Conservation (phyloP, 1,140 invertebrate species). For the Atopsyche davidsoni region DNA sequence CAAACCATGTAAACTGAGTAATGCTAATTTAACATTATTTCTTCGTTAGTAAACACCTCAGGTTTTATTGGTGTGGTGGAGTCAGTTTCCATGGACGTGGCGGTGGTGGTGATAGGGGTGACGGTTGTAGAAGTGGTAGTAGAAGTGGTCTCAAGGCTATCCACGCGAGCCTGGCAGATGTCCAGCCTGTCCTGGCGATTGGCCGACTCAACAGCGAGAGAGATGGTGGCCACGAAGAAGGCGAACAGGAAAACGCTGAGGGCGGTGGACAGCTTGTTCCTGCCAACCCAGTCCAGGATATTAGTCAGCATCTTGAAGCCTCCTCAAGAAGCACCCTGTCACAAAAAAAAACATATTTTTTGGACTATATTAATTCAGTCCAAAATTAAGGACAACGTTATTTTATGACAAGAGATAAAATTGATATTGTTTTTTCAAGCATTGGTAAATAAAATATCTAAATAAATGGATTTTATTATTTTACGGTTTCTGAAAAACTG, state of each 20-base stretch:
- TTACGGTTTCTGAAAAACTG: too few species aligned
- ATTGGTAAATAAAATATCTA: too few species aligned
- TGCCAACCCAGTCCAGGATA: slow-evolving; percentile 31
- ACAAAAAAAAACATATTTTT: too few species aligned
- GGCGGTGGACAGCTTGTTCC: slow-evolving; percentile 35
- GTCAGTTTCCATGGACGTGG: slow-evolving; percentile 1
- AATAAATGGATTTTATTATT: too few species aligned
- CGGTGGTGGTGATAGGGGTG: background rate
- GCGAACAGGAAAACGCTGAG: slow-evolving; percentile 33
- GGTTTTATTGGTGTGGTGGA: too few species aligned
- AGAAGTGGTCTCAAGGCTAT: background rate
- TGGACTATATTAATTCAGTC: too few species aligned
- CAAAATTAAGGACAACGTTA: too few species aligned
- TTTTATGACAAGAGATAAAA: too few species aligned
- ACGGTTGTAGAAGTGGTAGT: slow-evolving; percentile 3
- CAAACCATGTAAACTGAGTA: too few species aligned
- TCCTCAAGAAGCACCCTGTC: background rate
- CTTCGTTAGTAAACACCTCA: too few species aligned
- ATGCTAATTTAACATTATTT: too few species aligned
- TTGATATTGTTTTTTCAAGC: too few species aligned
- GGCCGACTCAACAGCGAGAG: slow-evolving; percentile 37
- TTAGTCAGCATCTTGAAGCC: slow-evolving; percentile 15
- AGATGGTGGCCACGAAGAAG: slow-evolving; percentile 43
- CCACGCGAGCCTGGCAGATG: slow-evolving; percentile 1
- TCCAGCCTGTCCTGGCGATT: slow-evolving; percentile 34